Conservation (phyloP, 2,888 invertebrate genomes). For the Netelia melanura region DNA sequence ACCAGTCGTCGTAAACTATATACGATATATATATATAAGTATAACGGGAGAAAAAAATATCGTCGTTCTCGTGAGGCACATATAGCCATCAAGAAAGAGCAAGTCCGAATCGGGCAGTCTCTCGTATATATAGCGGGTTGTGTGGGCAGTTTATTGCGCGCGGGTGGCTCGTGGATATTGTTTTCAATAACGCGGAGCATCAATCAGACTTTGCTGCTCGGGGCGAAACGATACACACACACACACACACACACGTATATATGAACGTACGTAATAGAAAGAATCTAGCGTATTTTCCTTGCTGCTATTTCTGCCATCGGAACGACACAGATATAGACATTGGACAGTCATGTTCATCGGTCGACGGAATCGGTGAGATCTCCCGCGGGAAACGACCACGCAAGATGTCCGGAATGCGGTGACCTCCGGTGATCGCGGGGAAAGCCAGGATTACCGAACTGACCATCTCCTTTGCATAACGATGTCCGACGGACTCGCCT, state of each 20-base stretch:
- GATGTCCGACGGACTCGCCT: conserved; percentile 73
- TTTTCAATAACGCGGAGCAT: conserved; percentile 84
- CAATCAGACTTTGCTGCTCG: conserved; percentile 82
- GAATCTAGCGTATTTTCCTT: conserved; percentile 24
- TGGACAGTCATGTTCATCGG: conserved; percentile 36
- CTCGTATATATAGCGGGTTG: conserved; percentile 28
- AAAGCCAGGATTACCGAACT: conserved; percentile 81
- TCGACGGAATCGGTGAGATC: conserved; percentile 59
- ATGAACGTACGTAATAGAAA: conserved; percentile 20
- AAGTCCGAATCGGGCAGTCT: conserved; percentile 48
- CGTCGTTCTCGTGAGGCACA: conserved; percentile 48
- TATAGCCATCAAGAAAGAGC: conserved; percentile 53
- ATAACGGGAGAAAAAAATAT: conserved; percentile 20
- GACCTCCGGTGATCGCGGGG: conserved; percentile 75
- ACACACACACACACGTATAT: neutral
- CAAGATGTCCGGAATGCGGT: conserved; percentile 83
- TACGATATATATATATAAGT: neutral
- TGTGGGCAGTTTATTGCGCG: conserved; percentile 73
- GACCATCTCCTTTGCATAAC: conserved; percentile 85
- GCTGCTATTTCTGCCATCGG: conserved; percentile 30
- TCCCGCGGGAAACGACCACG: conserved; percentile 78
- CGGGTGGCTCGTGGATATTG: conserved; percentile 78
- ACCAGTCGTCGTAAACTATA: conserved; percentile 25
- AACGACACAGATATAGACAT: neutral
- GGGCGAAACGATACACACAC: conserved; percentile 23